These are phyloP conservation scores for Molanna angustata DNA, from an alignment of 2,888 invertebrate genomes.

Conservation along the genomic window DNA sequence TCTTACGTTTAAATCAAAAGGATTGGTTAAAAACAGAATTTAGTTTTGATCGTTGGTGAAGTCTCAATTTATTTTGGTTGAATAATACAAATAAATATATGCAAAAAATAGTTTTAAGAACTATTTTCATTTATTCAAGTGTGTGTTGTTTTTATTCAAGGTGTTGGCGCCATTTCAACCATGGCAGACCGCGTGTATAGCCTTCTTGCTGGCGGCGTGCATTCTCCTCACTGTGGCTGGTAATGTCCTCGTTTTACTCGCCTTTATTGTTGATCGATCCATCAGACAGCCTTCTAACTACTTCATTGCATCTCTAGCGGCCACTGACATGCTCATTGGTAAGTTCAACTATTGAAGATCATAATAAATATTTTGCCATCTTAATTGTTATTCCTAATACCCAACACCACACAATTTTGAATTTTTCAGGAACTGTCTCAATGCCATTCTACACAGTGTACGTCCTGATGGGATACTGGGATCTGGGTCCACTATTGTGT, in stretches of 20 bases:
- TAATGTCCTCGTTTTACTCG: slow-evolving; percentile 91
- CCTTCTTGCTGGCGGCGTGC: slow-evolving; percentile 80
- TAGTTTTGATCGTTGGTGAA: too few relatives aligned
- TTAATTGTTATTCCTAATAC: too few relatives aligned
- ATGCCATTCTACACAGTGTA: slow-evolving; percentile 99
- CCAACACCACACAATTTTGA: not conserved
- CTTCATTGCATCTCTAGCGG: slow-evolving; percentile 97
- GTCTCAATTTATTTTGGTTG: too few relatives aligned
- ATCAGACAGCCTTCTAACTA: slow-evolving; percentile 98
- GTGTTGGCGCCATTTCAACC: slow-evolving; percentile 82
- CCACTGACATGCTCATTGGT: slow-evolving; percentile 96
- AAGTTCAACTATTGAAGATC: slow-evolving; percentile 38
- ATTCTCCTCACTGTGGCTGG: slow-evolving; percentile 92
- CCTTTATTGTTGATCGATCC: slow-evolving; percentile 91
- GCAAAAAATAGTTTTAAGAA: too few relatives aligned
- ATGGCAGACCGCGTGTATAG: slow-evolving; percentile 88
- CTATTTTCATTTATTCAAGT: not conserved
- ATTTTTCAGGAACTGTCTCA: slow-evolving; percentile 81
- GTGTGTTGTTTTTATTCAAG: slow-evolving; percentile 39
- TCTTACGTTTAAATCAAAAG: too few relatives aligned
- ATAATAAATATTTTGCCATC: too few relatives aligned
- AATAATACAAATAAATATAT: too few relatives aligned
- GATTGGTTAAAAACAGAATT: too few relatives aligned
- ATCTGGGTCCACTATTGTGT: slow-evolving; percentile 91
- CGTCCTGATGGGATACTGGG: slow-evolving; percentile 95